Evolutionary conservation across 2,888 invertebrate species (phyloP).

Genomic region (Rotaria sp.): DNA sequence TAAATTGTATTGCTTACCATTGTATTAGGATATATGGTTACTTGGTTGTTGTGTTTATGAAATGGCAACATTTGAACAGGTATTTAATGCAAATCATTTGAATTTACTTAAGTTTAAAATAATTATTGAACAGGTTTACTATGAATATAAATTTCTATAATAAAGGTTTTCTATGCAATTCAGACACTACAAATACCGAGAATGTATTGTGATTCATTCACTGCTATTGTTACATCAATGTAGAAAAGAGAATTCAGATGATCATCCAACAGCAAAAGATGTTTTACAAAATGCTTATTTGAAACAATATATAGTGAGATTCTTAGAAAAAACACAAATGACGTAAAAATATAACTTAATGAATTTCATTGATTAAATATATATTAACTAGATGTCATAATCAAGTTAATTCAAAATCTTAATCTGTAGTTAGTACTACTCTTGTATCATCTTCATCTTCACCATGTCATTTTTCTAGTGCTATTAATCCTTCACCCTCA

Average conservation of each 20-base stretch:
- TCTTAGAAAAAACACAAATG: conserved; percentile 36
- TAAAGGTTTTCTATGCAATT: too few relatives aligned
- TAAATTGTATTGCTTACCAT: too few relatives aligned
- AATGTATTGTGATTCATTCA: too few relatives aligned
- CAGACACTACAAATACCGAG: too few relatives aligned
- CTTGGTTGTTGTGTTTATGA: too few relatives aligned
- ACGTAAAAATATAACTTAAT: neutral
- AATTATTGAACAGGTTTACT: too few relatives aligned
- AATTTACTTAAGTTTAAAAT: too few relatives aligned
- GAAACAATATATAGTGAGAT: conserved; percentile 31
- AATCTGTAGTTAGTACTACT: neutral
- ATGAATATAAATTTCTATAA: too few relatives aligned
- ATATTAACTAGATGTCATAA: neutral
- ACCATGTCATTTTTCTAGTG: neutral
- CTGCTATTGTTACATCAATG: conserved; percentile 52
- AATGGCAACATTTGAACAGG: too few relatives aligned
- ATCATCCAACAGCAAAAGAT: conserved; percentile 53
- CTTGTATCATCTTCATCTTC: neutral
- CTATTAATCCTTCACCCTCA: neutral
- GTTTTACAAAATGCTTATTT: conserved; percentile 47
- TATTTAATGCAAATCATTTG: too few relatives aligned
- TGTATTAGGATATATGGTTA: too few relatives aligned
- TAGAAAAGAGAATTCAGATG: conserved; percentile 54
- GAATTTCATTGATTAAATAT: neutral
- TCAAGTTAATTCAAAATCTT: neutral